These are phyloP conservation scores for Lipophrys pholis DNA, from an alignment of 2,113 vertebrate genomes.

Conservation along the genomic window DNA sequence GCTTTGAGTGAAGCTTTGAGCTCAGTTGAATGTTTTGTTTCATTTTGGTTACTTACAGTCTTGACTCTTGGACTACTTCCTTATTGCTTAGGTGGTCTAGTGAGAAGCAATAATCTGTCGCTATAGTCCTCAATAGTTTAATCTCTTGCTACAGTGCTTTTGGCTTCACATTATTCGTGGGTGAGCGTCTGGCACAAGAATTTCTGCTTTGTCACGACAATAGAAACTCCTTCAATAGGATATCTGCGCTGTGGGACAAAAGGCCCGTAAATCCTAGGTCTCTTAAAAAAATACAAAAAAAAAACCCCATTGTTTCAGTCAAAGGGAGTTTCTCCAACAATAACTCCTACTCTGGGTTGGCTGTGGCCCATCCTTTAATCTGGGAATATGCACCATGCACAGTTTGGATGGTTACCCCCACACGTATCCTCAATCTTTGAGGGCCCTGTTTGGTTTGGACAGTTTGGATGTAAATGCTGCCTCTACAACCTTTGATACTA, in stretches of 20 bases:
- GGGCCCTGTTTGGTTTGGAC: not conserved
- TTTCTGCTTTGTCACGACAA: not conserved
- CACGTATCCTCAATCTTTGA: not conserved
- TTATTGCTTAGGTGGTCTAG: not conserved
- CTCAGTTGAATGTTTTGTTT: not conserved
- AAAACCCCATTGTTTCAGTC: not conserved
- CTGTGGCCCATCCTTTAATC: not conserved
- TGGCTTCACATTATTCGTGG: not conserved
- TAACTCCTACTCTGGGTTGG: not conserved
- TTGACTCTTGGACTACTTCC: not conserved
- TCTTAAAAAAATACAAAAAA: not conserved
- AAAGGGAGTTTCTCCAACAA: not conserved
- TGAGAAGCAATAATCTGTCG: not conserved
- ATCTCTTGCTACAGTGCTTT: not conserved
- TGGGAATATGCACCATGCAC: not conserved
- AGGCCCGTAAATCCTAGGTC: not conserved
- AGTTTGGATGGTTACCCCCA: not conserved
- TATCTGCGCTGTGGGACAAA: not conserved
- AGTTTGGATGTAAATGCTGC: not conserved
- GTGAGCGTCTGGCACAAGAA: not conserved
- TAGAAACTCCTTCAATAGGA: conserved; percentile 1
- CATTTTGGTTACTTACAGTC: not conserved
- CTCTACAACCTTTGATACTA: not conserved
- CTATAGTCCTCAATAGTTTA: not conserved
- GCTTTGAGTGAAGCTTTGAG: not conserved